Conservation (phyloP, 2,888 invertebrate species). For the Rhamnusium bicolor region DNA sequence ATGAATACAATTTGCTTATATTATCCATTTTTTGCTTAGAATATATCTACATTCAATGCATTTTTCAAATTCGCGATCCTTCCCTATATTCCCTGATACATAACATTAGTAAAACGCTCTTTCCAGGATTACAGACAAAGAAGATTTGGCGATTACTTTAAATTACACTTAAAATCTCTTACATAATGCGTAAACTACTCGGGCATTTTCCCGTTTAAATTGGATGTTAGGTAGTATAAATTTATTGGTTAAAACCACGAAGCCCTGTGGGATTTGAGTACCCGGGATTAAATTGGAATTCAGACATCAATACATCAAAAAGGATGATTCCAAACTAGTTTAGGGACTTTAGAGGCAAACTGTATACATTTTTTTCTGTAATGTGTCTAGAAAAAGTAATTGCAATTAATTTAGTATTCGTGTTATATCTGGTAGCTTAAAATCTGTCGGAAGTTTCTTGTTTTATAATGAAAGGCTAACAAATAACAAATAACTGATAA, state of each 20-base stretch:
- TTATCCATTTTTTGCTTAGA: too few species aligned
- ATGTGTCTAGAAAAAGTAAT: background rate
- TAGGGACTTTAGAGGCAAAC: background rate
- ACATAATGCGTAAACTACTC: background rate
- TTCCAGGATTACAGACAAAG: too few species aligned
- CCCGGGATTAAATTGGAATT: background rate
- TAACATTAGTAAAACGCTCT: too few species aligned
- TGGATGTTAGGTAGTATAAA: background rate
- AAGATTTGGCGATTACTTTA: background rate
- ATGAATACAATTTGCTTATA: too few species aligned
- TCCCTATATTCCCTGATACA: too few species aligned
- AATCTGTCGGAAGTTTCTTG: too few species aligned
- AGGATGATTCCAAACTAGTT: background rate
- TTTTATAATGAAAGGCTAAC: too few species aligned
- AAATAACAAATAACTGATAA: too few species aligned
- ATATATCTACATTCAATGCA: too few species aligned
- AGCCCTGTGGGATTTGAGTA: background rate
- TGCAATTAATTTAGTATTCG: background rate
- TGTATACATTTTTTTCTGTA: background rate
- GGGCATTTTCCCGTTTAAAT: background rate
- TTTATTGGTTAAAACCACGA: background rate
- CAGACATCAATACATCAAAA: constrained; percentile 6
- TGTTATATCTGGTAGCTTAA: background rate
- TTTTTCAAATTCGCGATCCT: too few species aligned
- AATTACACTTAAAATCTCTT: background rate